Conservation (phyloP, 2,797 vertebrate genomes). For the Bryconaethiops microstoma region DNA sequence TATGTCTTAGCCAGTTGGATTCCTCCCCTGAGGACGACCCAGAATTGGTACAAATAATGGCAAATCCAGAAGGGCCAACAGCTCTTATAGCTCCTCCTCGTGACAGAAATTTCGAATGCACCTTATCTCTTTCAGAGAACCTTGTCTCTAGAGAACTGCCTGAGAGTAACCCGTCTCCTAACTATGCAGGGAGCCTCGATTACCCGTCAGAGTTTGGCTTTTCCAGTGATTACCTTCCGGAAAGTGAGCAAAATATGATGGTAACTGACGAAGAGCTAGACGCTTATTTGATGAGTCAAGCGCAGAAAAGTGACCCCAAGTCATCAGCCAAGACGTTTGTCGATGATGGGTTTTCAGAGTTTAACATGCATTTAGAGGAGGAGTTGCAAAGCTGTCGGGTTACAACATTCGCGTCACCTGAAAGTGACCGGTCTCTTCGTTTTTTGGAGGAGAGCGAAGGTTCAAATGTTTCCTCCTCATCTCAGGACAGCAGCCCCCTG, state of each 20-base stretch:
- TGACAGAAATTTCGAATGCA: conserved; percentile 48
- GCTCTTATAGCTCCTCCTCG: conserved; percentile 27
- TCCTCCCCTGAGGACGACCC: conserved; percentile 50
- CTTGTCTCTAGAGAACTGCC: conserved; percentile 20
- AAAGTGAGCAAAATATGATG: conserved; percentile 81
- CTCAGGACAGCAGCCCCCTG: conserved; percentile 59
- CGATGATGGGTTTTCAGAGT: conserved; percentile 60
- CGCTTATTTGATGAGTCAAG: conserved; percentile 88
- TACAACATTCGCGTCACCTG: conserved; percentile 64
- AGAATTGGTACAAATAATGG: conserved; percentile 47
- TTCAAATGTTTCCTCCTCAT: conserved; percentile 52
- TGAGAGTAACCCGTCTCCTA: conserved; percentile 44
- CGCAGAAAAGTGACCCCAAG: conserved; percentile 60
- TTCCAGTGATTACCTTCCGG: conserved; percentile 70
- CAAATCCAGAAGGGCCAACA: conserved; percentile 34
- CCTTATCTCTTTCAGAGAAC: conserved; percentile 60
- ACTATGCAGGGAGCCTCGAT: conserved; percentile 66
- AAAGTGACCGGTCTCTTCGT: conserved; percentile 66
- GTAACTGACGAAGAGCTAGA: conserved; percentile 93
- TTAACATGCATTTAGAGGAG: conserved; percentile 53
- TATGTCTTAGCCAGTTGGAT: conserved; percentile 29
- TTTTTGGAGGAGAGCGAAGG: conserved; percentile 58
- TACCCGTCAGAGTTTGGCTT: conserved; percentile 63
- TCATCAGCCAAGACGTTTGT: conserved; percentile 58
- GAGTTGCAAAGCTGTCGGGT: conserved; percentile 61